Evolutionary conservation across 2,888 invertebrate genomes (phyloP).

Genomic region (Mimachlamys varia): DNA sequence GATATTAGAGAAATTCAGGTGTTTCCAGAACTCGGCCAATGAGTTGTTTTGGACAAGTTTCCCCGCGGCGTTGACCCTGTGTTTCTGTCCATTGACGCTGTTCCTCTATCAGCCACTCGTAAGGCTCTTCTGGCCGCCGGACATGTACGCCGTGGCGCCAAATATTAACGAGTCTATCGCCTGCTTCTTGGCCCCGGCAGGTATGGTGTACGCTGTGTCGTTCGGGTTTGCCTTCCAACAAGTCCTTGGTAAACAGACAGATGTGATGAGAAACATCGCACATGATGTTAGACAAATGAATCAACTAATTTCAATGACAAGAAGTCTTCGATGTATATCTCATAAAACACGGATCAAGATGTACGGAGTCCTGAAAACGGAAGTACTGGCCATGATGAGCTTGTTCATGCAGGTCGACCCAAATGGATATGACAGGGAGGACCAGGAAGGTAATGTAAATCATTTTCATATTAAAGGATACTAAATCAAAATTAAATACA

Average conservation of each 20-base stretch:
- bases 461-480: too few species aligned
- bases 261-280: constrained; percentile 55
- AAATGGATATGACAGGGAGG: neutral
- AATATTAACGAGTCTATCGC: constrained; percentile 69
- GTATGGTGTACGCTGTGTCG: constrained; percentile 69
- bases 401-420: constrained; percentile 28
- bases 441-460: neutral
- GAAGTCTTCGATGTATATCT: constrained; percentile 54
- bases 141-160: constrained; percentile 47
- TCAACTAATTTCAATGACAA: constrained; percentile 60
- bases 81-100: constrained; percentile 65
- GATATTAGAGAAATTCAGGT: neutral
- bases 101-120: constrained; percentile 60
- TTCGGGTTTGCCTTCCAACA: constrained; percentile 72
- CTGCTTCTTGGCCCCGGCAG: constrained; percentile 69
- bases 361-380: constrained; percentile 61
- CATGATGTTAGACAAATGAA: constrained; percentile 62
- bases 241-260: constrained; percentile 59
- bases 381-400: constrained; percentile 60
- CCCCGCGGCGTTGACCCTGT: constrained; percentile 63
- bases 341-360: constrained; percentile 50
- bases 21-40: neutral
- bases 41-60: neutral
- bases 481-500: too few species aligned
- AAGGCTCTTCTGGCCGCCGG: constrained; percentile 57